phyloP scores from a whole-genome alignment of 1,140 invertebrate genomes.

The Meteorus sp. region DNA sequence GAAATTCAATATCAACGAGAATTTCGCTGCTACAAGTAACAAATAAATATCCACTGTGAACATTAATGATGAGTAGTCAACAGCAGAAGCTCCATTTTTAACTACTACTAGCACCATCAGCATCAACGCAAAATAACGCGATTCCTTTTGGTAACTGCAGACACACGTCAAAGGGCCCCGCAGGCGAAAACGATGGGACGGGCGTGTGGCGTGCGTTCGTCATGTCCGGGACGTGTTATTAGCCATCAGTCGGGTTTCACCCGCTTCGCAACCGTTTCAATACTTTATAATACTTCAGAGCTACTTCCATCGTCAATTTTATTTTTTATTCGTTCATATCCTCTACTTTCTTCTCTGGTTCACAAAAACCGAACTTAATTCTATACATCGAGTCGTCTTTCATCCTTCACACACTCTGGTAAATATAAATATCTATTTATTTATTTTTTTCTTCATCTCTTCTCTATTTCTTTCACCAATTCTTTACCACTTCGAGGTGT shows the following conservation, averaged over 20 bases:
- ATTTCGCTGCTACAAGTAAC: no score
- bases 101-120: no score
- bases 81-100: no score
- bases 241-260: constrained; percentile 32
- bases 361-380: no score
- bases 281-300: constrained; percentile 3
- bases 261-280: constrained; percentile 15
- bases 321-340: constrained; percentile 27
- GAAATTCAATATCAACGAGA: no score
- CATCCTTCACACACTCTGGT: no score
- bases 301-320: constrained; percentile 24
- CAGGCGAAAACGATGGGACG: constrained; percentile 21
- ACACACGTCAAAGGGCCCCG: not conserved
- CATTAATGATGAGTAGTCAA: no score
- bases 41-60: no score
- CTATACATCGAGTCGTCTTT: no score
- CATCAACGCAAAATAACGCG: not conserved
- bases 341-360: constrained; percentile 9
- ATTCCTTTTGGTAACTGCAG: not conserved
- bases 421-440: no score
- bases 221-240: constrained; percentile 46
- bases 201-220: constrained; percentile 36
- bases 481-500: constrained; percentile 18
- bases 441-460: constrained; percentile 31
- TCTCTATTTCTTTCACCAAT: constrained; percentile 31